Base-by-base conservation (phyloP, 2,113 vertebrate genomes). In the Rhynchopsitta pachyrhyncha region DNA sequence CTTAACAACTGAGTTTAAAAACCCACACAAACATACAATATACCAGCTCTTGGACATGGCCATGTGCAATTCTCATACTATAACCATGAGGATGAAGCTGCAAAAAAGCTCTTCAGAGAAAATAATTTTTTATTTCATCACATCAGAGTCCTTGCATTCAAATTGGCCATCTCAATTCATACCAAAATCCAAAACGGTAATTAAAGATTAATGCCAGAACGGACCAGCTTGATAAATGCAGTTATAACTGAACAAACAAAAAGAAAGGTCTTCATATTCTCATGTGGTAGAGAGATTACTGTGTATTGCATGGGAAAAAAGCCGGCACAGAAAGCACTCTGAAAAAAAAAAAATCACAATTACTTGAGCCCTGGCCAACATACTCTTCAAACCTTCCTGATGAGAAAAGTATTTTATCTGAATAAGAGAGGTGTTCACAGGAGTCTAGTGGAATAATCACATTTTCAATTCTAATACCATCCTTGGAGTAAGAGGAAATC, bases 351-450 rank as follows among this genome's bases (percentile, higher is more conserved):
- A 62, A 66, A 33, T 23, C 18, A 44, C 17, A 59, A 42, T 64
- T 84, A 71, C 31, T 47, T 66, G 49, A 75, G 20, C 70, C 39
- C 17, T 17, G 20, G 53, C 37, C 71, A 88, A 83, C n/a, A 76
- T 22, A 83, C 28, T 53, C 42, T 86, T 82, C 52, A 92, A 86
- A 74, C 9, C 46, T 70, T 42, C 33, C 75, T 63, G 47, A 63
- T 53, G 93, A 74, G 66, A 68, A 86, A 94, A 88, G n/a, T 47
- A 70, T 64, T 91, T 82, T 66, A 78, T 87, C 66, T 91, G 68
- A 81, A 24, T 82, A 73, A 90, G 33, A 91, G 64, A 63, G 16
- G 12, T 52, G 17, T 33, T 59, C 3, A 4, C 85, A 78, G 41
- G 13, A 85, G 52, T 57, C 53, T 76, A 59, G 53, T 64, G 82